Evolutionary conservation across 2,888 invertebrate species (phyloP), one percentile per base, ranked within the genome.

Genomic region (Hofmannophila pseudospretella): DNA sequence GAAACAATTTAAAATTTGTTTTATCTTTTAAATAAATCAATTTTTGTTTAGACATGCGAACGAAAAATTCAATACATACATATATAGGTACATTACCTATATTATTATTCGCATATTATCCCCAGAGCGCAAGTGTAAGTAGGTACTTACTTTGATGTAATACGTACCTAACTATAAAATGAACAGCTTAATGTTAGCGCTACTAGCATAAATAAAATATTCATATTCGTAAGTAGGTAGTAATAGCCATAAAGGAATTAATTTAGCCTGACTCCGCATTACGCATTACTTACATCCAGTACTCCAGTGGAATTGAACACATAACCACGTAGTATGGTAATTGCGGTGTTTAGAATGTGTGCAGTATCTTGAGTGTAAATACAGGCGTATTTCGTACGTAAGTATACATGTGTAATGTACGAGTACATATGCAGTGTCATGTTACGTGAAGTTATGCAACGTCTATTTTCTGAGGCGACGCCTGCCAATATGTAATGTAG

Each of bases 261-360:
- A 38, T 28, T 38, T 38, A 29, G 32, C 33, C 32, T 10, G 16
- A 12, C 29, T 38, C 26, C 22, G 27, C 28, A 29, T 38, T 33
- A 38, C 20, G 27, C 33, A 12, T 22, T 38, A 29, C 23, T 33
- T 33, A 11, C 25, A 26, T 31, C 19, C 31, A 2, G 33, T 25
- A 8, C 22, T 23, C 23, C 4, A 23, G 23, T 23, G 23, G 13
- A 36, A 29, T 36, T 38, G 33, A 13, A 22, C 19, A 9, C 26
- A 32, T 37, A 32, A 37, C 19, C 37, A 37, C 37, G 37, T 32
- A 27, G 27, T 32, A 37, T 32, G 37, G 19, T 37, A 37, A 37
- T 37, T 37, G n/a, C 29, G 25, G 25, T 26, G 9, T 13, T 26
- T 11, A 25, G 14, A 26, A 25, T 25, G 25, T 33, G 25, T 33